Conservation (phyloP, 2,888 invertebrate genomes). For the Rambutsinella grinnellia region DNA sequence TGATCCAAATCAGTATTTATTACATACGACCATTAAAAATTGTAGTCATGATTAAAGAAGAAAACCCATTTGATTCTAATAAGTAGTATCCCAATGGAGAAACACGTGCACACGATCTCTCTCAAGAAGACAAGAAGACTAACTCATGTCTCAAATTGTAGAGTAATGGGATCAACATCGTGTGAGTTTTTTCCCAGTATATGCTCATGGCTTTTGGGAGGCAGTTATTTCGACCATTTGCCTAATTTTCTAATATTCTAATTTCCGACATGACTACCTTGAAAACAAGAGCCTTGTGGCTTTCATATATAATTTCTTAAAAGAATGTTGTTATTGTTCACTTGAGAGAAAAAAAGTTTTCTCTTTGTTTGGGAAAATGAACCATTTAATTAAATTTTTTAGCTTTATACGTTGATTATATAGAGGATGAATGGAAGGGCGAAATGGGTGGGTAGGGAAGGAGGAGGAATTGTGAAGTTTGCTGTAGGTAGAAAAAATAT, state of each 20-base stretch:
- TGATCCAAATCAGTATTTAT: too few species aligned
- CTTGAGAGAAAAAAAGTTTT: conserved; percentile 29
- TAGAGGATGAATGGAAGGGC: conserved; percentile 16
- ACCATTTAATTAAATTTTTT: conserved; percentile 55
- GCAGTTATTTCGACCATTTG: conserved; percentile 7
- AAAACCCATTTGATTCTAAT: too few species aligned
- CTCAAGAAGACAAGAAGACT: too few species aligned
- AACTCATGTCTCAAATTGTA: background rate
- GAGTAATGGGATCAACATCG: background rate
- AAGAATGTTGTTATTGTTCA: conserved; percentile 45
- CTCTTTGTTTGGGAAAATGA: conserved; percentile 45
- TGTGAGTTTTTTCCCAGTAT: conserved; percentile 26
- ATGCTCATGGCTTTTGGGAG: background rate
- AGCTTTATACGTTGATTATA: conserved; percentile 43
- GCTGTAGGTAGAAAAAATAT: conserved; percentile 49
- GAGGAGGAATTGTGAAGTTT: conserved; percentile 39
- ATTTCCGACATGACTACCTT: conserved; percentile 12
- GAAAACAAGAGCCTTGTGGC: background rate
- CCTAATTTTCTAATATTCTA: conserved; percentile 43
- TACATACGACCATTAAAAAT: too few species aligned
- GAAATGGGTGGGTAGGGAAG: conserved; percentile 38
- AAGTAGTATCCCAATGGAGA: conserved; percentile 22
- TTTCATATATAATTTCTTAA: too few species aligned
- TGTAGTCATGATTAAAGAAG: too few species aligned
- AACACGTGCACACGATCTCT: conserved; percentile 48